Percentiles rank a stretch among this genome's conserved stretches.
Conservation (phyloP, 92 coral and sea anemone species). For the Palythoa grandis region DNA sequence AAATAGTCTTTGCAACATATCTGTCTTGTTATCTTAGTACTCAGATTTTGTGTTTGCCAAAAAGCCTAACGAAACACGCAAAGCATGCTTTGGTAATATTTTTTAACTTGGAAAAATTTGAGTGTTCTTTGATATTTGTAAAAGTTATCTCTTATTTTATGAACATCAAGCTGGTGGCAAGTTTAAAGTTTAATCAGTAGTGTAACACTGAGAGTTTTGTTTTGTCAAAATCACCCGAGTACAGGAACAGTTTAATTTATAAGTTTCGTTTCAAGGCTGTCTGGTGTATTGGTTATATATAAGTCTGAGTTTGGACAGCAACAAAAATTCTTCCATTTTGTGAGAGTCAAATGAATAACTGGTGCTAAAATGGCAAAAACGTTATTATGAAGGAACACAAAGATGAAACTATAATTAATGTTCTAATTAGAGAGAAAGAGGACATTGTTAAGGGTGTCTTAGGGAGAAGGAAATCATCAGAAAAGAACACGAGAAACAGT, state of each 20-base stretch:
- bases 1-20: no score
- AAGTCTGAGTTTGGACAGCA: neutral
- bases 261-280: neutral
- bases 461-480: slow-evolving; percentile 77
- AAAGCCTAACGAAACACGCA: neutral
- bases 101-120: neutral
- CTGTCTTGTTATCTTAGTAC: no score
- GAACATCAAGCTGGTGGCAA: slow-evolving; percentile 24
- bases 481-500: slow-evolving; percentile 57
- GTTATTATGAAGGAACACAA: neutral
- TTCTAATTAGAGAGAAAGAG: slow-evolving; percentile 55
- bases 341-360: neutral
- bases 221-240: neutral
- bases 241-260: neutral
- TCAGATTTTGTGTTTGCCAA: neutral
- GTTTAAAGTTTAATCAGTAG: slow-evolving; percentile 11
- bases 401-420: slow-evolving; percentile 1
- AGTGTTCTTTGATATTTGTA: neutral
- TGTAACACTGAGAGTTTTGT: neutral
- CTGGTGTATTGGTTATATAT: neutral
- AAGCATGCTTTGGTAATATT: neutral
- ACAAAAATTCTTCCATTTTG: neutral
- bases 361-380: neutral
- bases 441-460: slow-evolving; percentile 77
- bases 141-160: neutral